Evolutionary conservation across 2,797 vertebrate genomes (phyloP), one percentile per base, ranked within the genome.

Genomic region (Picus viridis): DNA sequence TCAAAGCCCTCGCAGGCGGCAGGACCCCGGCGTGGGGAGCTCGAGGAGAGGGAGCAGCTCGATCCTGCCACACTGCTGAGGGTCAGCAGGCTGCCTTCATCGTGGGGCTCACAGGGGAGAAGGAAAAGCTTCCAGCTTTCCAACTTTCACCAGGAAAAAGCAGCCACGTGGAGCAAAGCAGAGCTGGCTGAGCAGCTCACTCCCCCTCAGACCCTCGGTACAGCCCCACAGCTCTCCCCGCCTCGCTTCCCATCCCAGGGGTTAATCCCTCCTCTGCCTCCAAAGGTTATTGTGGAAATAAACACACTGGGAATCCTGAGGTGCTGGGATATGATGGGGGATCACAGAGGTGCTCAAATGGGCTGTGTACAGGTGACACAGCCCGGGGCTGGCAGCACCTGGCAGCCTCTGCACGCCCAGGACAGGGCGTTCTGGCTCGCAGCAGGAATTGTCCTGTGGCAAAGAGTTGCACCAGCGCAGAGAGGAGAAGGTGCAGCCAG

Each of bases 271-370:
- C 9, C 72, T 47, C 23, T 8, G 62, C 58, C 53, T 80, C 82
- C 79, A 1, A 1, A 18, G 41, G 11, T 75, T 57, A 13, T 20
- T 63, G 63, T 83, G 85, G 63, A 47, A 83, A 94, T 26, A 47
- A 87, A 68, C 14, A 8, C 0, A 1, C 0, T 1, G 2, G 41
- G 86, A 30, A 11, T 0, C 0, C 2, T 0, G 6, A 61, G 56
- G 65, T 1, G 69, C 57, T 41, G 5, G 22, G 70, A 24, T 10
- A 1, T 2, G 27, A 8, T 1, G 0, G 41, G 77, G 72, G 64
- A 12, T 56, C 63, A 7, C 3, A 0, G 73, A 27, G 65, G 81
- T 9, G 69, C 84, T 17, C 7, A 13, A 2, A 49, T 1, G 4
- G 59, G 74, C 43, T 91, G 75, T 13, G 80, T 49, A 23, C 80